phyloP scores from a whole-genome alignment of 2,113 vertebrate genomes.

The Chloebia gouldiae region DNA sequence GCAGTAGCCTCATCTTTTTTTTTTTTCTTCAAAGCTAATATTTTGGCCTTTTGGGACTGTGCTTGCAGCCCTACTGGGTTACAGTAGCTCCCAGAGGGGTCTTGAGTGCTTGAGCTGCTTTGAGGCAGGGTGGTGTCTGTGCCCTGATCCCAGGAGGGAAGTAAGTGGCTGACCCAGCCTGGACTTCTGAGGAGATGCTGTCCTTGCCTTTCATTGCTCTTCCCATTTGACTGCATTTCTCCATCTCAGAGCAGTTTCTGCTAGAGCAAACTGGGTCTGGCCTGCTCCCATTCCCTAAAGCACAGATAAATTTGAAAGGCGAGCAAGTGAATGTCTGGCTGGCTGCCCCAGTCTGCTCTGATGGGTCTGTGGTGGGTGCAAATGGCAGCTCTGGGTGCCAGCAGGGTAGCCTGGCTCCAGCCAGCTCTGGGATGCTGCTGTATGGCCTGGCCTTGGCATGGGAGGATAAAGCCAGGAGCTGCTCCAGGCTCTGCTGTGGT shows the following conservation, averaged over 20 bases:
- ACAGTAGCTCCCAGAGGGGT: neutral
- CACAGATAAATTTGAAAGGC: constrained; percentile 42
- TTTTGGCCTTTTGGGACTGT: neutral
- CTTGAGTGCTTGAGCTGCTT: neutral
- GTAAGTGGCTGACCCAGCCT: neutral
- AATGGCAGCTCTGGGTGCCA: neutral
- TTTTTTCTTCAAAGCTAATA: neutral
- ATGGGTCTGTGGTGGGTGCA: neutral
- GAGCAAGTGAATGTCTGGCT: neutral
- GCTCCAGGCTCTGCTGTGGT: neutral
- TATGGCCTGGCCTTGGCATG: neutral
- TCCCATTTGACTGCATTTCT: neutral
- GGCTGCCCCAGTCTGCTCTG: neutral
- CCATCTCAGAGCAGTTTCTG: neutral
- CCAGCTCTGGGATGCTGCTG: neutral
- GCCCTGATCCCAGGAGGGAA: neutral
- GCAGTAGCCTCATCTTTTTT: neutral
- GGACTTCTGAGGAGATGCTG: neutral
- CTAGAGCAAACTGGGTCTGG: constrained; percentile 22
- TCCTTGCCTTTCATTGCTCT: neutral
- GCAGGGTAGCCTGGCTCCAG: neutral
- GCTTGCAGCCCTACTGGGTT: neutral
- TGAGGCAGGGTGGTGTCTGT: neutral
- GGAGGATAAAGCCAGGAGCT: neutral
- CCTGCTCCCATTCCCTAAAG: neutral